Conservation (phyloP, 37 sponge, comb jelly and placozoan species). For the Diacarnus erythraeanus region DNA sequence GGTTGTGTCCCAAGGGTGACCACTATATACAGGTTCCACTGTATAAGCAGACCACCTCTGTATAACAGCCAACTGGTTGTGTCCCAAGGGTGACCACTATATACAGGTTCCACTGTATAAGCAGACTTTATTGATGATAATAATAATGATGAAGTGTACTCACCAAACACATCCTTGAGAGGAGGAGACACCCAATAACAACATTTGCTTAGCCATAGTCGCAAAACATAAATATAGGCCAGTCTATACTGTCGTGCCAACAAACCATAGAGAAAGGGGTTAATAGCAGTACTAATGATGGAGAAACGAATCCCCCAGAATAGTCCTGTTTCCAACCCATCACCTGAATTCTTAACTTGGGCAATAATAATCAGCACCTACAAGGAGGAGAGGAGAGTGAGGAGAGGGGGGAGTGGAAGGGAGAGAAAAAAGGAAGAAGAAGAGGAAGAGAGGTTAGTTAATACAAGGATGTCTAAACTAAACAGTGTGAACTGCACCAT, state of each 20-base stretch:
- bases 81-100: too few relatives aligned
- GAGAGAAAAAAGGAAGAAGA: neutral
- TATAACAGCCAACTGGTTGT: too few relatives aligned
- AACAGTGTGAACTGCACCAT: too few relatives aligned
- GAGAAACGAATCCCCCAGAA: conserved; percentile 80
- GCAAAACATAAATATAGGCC: conserved; percentile 54
- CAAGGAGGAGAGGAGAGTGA: conserved; percentile 11
- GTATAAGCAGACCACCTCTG: too few relatives aligned
- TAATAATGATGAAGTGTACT: too few relatives aligned
- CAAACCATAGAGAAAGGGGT: conserved; percentile 75
- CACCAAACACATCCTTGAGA: conserved; percentile 49
- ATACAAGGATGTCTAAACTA: too few relatives aligned
- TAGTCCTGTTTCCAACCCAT: neutral
- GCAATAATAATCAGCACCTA: conserved; percentile 23
- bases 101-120: too few relatives aligned
- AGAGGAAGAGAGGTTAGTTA: too few relatives aligned
- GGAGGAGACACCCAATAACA: conserved; percentile 53
- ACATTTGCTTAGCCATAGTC: conserved; percentile 23
- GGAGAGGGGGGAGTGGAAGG: neutral
- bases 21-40: too few relatives aligned
- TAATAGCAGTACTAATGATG: conserved; percentile 60
- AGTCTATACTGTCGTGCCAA: conserved; percentile 76
- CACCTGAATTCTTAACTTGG: neutral
- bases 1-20: too few relatives aligned
- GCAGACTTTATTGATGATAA: too few relatives aligned